phyloP scores from a whole-genome alignment of 1,140 invertebrate genomes.

The Drosophila repleta region DNA sequence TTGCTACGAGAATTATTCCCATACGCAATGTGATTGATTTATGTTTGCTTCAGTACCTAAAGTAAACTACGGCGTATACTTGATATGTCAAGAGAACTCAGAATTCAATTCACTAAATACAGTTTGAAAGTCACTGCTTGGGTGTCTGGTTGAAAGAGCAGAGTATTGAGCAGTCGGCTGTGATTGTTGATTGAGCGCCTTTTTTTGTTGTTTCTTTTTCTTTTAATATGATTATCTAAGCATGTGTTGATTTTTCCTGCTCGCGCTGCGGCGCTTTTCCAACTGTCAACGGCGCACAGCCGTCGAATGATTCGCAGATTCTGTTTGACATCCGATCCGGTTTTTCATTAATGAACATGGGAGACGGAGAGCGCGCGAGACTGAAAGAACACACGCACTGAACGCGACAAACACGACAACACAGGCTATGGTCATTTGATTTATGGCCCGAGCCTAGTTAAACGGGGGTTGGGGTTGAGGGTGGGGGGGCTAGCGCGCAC shows the following conservation, averaged over 20 bases:
- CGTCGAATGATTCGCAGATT: conserved; percentile 80
- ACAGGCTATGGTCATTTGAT: conserved; percentile 57
- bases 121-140: no score
- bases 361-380: neutral
- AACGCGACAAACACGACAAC: conserved; percentile 28
- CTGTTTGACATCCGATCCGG: conserved; percentile 76
- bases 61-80: no score
- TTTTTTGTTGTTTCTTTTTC: conserved; percentile 13
- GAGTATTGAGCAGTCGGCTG: neutral
- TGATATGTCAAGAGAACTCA: no score
- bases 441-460: conserved; percentile 48
- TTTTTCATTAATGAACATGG: conserved; percentile 82
- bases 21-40: no score
- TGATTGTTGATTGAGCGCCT: no score
- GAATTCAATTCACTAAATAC: no score
- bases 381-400: conserved; percentile 71
- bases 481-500: conserved; percentile 7
- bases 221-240: conserved; percentile 60
- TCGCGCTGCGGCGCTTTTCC: conserved; percentile 66
- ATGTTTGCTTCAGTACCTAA: no score
- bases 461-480: no score
- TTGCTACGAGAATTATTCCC: neutral
- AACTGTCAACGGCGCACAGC: conserved; percentile 73
- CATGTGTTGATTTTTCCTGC: conserved; percentile 79
- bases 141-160: neutral